Conservation (phyloP, 2,113 vertebrate genomes). For the Taurulus bubalis region DNA sequence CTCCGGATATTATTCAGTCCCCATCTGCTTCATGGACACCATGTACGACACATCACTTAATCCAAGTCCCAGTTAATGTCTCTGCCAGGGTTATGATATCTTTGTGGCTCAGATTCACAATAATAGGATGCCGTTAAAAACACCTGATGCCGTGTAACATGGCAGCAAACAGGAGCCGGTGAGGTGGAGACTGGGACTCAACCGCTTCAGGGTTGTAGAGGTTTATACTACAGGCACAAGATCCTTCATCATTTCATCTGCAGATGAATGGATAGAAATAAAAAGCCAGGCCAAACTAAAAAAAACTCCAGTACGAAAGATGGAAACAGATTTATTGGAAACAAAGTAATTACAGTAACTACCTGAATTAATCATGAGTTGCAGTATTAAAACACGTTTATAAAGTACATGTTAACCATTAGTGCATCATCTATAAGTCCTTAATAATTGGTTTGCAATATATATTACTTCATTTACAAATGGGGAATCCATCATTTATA, state of each 20-base stretch:
- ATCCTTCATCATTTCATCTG: not conserved
- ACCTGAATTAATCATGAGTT: no score
- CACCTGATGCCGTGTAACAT: not conserved
- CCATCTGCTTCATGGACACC: constrained; percentile 16
- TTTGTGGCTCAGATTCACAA: not conserved
- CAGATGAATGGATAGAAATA: not conserved
- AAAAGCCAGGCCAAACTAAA: no score
- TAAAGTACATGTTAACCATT: no score
- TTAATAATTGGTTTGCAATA: no score
- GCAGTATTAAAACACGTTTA: no score
- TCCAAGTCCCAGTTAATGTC: constrained; percentile 3
- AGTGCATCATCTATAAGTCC: no score
- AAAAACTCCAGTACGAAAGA: not conserved
- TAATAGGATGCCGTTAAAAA: not conserved
- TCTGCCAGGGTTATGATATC: not conserved
- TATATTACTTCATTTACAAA: no score
- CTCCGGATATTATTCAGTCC: not conserved
- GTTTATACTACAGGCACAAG: not conserved
- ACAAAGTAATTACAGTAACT: no score
- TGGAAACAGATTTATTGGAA: not conserved
- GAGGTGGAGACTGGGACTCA: no score
- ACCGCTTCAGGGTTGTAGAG: not conserved
- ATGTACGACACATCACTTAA: constrained; percentile 1
- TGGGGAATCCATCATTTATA: no score
- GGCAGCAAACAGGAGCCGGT: not conserved